phyloP scores from a whole-genome alignment of 2,888 invertebrate species.

The Melitaea athalia region DNA sequence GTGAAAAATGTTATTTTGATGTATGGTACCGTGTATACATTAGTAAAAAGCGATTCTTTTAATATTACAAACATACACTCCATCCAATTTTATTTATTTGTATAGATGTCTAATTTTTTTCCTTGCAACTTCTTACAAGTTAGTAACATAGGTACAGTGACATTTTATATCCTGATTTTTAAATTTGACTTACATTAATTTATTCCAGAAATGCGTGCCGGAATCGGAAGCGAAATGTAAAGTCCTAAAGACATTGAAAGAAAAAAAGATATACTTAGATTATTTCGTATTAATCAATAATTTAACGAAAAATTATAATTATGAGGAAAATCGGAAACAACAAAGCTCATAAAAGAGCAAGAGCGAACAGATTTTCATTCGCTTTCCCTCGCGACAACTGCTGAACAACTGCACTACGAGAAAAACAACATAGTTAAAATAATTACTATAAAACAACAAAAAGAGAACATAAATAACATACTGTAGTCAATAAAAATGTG shows the following conservation, averaged over 20 bases:
- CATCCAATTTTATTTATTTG: no score
- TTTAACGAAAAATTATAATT: background rate
- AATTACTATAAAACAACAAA: background rate
- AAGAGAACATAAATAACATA: no score
- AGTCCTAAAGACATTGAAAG: background rate
- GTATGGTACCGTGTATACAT: no score
- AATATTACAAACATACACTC: no score
- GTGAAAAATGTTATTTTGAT: no score
- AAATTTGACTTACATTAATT: background rate
- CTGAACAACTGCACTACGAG: background rate
- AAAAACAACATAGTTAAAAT: background rate
- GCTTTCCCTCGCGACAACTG: no score
- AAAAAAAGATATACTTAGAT: background rate
- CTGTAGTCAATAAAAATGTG: no score
- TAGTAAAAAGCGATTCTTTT: no score
- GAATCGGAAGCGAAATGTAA: conserved; percentile 28
- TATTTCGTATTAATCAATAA: conserved; percentile 9
- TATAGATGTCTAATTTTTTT: no score
- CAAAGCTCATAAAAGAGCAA: background rate
- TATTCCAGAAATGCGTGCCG: conserved; percentile 40
- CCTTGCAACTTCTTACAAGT: no score
- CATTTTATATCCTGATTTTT: no score
- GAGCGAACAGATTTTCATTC: background rate
- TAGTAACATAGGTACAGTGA: no score
- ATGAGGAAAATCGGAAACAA: background rate